These are phyloP conservation scores for Graphium colonna DNA, from an alignment of 2,888 invertebrate species.

Conservation along the genomic window DNA sequence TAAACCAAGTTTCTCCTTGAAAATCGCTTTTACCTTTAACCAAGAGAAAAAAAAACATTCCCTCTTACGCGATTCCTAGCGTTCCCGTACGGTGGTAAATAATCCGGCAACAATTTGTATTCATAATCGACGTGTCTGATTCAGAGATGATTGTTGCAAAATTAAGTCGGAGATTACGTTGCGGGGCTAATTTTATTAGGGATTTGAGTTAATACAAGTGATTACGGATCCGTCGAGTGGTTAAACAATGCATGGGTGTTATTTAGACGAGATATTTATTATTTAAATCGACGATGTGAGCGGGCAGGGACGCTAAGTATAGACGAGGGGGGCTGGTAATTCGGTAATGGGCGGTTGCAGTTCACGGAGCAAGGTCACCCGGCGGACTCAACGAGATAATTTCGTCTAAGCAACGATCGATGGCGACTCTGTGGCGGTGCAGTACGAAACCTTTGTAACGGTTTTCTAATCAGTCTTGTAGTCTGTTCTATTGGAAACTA, in stretches of 20 bases:
- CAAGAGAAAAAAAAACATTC: too few species aligned
- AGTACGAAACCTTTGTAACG: constrained; percentile 18
- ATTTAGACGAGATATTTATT: constrained; percentile 78
- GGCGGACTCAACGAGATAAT: constrained; percentile 55
- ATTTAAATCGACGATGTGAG: constrained; percentile 64
- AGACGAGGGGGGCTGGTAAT: constrained; percentile 60
- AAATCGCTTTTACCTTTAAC: too few species aligned
- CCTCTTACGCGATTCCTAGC: neutral
- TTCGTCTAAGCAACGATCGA: constrained; percentile 41
- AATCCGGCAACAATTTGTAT: constrained; percentile 45
- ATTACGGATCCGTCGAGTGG: constrained; percentile 60
- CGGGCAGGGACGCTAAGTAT: constrained; percentile 51
- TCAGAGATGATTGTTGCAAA: constrained; percentile 66
- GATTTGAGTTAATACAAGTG: constrained; percentile 67
- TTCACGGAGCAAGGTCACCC: constrained; percentile 66
- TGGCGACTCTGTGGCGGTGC: constrained; percentile 39
- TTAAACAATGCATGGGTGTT: constrained; percentile 70
- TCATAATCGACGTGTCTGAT: constrained; percentile 54
- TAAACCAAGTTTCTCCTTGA: too few species aligned
- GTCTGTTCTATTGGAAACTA: too few species aligned
- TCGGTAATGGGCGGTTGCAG: constrained; percentile 75
- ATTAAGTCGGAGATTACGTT: constrained; percentile 68
- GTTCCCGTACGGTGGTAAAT: constrained; percentile 42
- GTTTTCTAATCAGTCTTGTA: too few species aligned
- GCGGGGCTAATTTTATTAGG: constrained; percentile 74